Percentiles rank a stretch among this genome's conserved stretches.
phyloP scores from a whole-genome alignment of 35 echinoderm and acorn worm genomes.

The Apostichopus californicus region DNA sequence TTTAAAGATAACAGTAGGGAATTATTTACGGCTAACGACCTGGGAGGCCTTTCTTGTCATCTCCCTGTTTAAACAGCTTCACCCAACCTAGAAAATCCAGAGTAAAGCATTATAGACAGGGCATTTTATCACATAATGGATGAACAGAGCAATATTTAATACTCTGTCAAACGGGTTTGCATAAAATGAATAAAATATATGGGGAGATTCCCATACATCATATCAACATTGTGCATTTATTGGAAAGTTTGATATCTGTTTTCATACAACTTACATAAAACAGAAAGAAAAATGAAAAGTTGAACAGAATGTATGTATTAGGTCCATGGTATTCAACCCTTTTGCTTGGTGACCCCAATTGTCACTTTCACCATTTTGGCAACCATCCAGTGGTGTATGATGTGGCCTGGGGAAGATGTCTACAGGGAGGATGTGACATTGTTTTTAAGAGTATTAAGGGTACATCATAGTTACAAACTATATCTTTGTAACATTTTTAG shows the following conservation, averaged over 20 bases:
- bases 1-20: not conserved
- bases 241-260: not conserved
- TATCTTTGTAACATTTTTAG: too few relatives aligned
- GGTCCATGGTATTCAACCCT: too few relatives aligned
- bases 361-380: too few relatives aligned
- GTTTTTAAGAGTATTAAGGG: too few relatives aligned
- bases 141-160: not conserved
- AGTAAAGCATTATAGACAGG: not conserved
- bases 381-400: too few relatives aligned
- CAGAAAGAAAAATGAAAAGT: too few relatives aligned
- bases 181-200: not conserved
- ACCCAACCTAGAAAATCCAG: not conserved
- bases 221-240: not conserved
- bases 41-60: not conserved
- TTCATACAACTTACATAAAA: too few relatives aligned
- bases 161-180: not conserved
- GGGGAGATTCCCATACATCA: not conserved
- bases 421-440: too few relatives aligned
- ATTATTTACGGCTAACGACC: not conserved
- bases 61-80: not conserved
- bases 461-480: too few relatives aligned
- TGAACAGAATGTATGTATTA: too few relatives aligned
- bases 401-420: too few relatives aligned
- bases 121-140: not conserved
- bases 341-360: too few relatives aligned